phyloP scores from a whole-genome alignment of 2,797 vertebrate species.

The Rhinoraja longicauda region DNA sequence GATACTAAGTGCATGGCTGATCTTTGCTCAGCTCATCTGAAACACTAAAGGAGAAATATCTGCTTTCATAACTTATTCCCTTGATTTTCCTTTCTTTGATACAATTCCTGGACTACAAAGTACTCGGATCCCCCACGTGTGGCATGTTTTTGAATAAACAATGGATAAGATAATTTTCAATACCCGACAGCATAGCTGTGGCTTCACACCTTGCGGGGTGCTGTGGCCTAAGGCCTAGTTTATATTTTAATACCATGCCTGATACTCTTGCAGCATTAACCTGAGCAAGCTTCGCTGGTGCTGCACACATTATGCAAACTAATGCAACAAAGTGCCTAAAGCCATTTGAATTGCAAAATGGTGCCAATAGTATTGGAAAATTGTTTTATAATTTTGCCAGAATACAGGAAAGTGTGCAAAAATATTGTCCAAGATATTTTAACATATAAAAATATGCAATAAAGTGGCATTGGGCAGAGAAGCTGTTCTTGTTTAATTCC shows the following conservation, averaged over 20 bases:
- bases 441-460: too few relatives aligned
- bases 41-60: background rate
- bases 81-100: background rate
- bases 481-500: too few relatives aligned
- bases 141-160: background rate
- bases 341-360: background rate
- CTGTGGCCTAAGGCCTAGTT: background rate
- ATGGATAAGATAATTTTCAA: background rate
- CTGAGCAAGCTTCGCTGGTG: background rate
- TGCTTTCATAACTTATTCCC: background rate
- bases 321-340: background rate
- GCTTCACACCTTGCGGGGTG: background rate
- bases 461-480: too few relatives aligned
- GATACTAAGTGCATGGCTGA: background rate
- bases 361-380: background rate
- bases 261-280: background rate
- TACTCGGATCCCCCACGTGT: background rate
- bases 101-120: background rate
- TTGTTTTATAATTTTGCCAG: background rate
- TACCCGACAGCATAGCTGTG: background rate
- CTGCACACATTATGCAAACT: background rate
- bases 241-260: too few relatives aligned
- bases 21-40: background rate
- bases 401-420: background rate
- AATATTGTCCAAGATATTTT: background rate